A percentile compares a stretch with the other conserved stretches of the same genome.
These are phyloP conservation scores for Nomia melanderi DNA, from an alignment of 1,140 invertebrate genomes.

Conservation along the genomic window DNA sequence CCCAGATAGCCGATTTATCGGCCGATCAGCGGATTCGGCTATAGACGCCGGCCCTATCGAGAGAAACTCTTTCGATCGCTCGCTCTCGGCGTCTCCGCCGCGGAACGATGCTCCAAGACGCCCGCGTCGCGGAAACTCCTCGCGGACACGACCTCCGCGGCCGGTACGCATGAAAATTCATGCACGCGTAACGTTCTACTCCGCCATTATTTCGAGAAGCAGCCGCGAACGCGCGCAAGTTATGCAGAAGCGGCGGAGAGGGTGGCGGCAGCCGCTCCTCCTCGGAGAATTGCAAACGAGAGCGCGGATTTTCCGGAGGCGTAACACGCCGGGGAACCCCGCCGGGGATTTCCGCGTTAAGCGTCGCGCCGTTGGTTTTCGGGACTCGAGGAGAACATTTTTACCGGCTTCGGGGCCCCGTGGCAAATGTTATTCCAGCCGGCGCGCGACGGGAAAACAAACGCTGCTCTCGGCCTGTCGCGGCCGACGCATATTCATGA, in stretches of 20 bases:
- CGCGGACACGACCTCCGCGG: too few relatives aligned
- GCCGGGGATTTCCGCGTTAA: not conserved
- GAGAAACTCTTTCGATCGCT: not conserved
- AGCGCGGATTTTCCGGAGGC: constrained; percentile 47
- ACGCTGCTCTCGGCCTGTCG: not conserved
- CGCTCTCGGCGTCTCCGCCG: too few relatives aligned
- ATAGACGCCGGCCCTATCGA: not conserved
- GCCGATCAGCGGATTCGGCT: not conserved
- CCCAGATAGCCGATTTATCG: constrained; percentile 1
- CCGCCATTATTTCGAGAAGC: constrained; percentile 44
- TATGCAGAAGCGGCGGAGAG: constrained; percentile 36
- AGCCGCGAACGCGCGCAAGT: constrained; percentile 30
- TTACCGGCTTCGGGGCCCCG: not conserved
- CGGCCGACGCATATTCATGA: not conserved
- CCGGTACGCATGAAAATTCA: constrained; percentile 42
- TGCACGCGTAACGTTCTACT: constrained; percentile 49
- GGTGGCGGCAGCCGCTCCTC: constrained; percentile 4
- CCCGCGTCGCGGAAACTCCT: too few relatives aligned
- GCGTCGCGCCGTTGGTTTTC: not conserved
- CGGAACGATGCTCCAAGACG: too few relatives aligned
- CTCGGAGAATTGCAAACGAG: constrained; percentile 44
- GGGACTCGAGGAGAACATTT: constrained; percentile 4
- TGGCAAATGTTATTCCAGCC: constrained; percentile 1
- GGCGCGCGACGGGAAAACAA: constrained; percentile 10
- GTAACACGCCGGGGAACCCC: not conserved